Percentiles rank a stretch among this genome's conserved stretches.
Evolutionary conservation across 2,888 invertebrate species (phyloP).

Genomic region (Philereme vetulata): DNA sequence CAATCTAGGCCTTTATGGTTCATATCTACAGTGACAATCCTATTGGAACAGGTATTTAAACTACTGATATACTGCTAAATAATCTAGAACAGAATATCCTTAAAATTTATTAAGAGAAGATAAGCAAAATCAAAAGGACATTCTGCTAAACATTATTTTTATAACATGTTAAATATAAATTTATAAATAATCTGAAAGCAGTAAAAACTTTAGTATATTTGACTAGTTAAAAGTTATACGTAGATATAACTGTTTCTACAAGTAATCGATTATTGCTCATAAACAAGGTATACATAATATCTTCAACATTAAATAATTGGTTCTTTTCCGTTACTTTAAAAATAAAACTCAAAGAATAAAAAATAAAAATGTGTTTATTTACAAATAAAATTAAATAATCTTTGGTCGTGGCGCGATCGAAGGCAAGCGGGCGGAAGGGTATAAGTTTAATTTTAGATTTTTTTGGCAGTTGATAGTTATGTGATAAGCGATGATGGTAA

Average conservation of each 20-base stretch:
- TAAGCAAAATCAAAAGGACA: conserved; percentile 5
- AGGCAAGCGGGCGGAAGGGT: conserved; percentile 57
- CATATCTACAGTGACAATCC: conserved; percentile 35
- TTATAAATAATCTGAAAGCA: conserved; percentile 56
- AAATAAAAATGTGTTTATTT: conserved; percentile 62
- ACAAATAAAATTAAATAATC: conserved; percentile 56
- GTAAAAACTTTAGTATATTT: conserved; percentile 63
- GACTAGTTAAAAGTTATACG: conserved; percentile 61
- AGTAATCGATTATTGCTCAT: conserved; percentile 72
- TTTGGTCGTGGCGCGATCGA: conserved; percentile 53
- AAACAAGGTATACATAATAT: conserved; percentile 64
- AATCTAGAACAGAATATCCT: conserved; percentile 31
- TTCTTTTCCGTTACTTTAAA: conserved; percentile 51
- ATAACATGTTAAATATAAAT: conserved; percentile 30
- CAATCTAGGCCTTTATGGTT: conserved; percentile 37
- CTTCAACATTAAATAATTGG: conserved; percentile 58
- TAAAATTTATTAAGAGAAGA: conserved; percentile 18
- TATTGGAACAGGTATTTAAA: conserved; percentile 33
- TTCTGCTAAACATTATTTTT: conserved; percentile 19
- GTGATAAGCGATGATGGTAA: conserved; percentile 74
- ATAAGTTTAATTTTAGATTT: conserved; percentile 42
- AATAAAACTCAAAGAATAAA: conserved; percentile 42
- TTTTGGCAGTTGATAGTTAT: conserved; percentile 49
- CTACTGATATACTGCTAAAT: conserved; percentile 35
- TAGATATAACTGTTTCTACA: conserved; percentile 67